phyloP scores from a whole-genome alignment of 2,888 invertebrate genomes.

The Ochropleura plecta region DNA sequence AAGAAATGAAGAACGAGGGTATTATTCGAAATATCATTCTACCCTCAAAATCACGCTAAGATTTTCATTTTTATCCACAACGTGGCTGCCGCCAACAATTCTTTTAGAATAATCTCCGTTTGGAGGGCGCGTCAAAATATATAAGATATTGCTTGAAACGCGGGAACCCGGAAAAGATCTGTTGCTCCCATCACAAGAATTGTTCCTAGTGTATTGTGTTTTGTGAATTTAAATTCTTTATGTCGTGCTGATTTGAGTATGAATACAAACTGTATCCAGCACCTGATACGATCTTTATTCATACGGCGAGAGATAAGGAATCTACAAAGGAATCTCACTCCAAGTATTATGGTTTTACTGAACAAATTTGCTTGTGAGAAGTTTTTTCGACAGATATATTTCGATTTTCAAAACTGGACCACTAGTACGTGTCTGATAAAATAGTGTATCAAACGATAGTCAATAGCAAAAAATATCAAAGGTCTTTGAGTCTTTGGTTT shows the following conservation, averaged over 20 bases:
- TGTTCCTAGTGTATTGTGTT: slow-evolving; percentile 68
- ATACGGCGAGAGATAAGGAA: slow-evolving; percentile 10
- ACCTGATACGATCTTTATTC: no score
- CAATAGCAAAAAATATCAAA: not conserved
- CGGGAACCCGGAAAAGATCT: slow-evolving; percentile 69
- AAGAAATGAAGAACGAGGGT: slow-evolving; percentile 60
- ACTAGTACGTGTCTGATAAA: not conserved
- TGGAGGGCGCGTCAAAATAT: slow-evolving; percentile 70
- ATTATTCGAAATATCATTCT: slow-evolving; percentile 65
- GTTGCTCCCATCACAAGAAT: slow-evolving; percentile 70
- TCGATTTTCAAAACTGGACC: not conserved
- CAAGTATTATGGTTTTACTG: not conserved
- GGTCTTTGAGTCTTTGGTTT: not conserved
- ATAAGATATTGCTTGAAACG: slow-evolving; percentile 69
- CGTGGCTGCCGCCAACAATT: slow-evolving; percentile 60
- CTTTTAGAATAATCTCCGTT: slow-evolving; percentile 71
- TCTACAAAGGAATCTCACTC: not conserved
- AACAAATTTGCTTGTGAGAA: not conserved
- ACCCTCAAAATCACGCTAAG: slow-evolving; percentile 60
- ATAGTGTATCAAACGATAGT: not conserved
- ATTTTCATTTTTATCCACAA: slow-evolving; percentile 65
- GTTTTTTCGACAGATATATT: not conserved
- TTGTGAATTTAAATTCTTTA: slow-evolving; percentile 64
- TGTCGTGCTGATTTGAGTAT: slow-evolving; percentile 51
- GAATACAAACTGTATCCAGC: slow-evolving; percentile 30